Base-by-base conservation (phyloP, 2,113 vertebrate genomes). In the Apeltes quadracus region DNA sequence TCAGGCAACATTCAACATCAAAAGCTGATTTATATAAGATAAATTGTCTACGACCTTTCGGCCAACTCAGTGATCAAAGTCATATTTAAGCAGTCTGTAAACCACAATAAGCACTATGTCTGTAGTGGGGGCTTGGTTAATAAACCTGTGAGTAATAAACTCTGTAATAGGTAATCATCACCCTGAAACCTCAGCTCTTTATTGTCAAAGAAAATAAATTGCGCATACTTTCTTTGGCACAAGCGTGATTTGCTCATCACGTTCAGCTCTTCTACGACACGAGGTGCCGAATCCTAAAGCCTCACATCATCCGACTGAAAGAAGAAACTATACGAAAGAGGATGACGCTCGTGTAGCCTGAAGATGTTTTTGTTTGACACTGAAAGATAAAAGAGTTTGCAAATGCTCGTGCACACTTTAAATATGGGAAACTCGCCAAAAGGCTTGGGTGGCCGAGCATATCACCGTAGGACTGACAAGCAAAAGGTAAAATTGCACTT, bases 141-240 rank as follows among this genome's bases (percentile, higher is more conserved):
- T 56, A 65, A 78, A 82, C 27, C 7, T 38, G 3, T 15, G 18
- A 34, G 23, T 69, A 51, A 78, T 76, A 76, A 78, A 69, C 39
- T 27, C 23, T 66, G 34, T 43, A 3, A 32, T 56, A 71, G 68
- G 29, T 68, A 62, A 78, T 89, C 66, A 85, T 81, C 79, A 76
- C 39, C 61, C 63, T 44, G 29, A 46, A 55, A 57, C 51, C 74
- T 53, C 32, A 43, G 18, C 25, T 36, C 16, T 20, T 22, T 27
- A 20, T 44, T 18, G 15, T 48, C 57, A 58, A 25, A n/a, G 41
- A 32, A 9, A 3, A 11, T 1, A 16, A 50, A 4, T 10, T 38
- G n/a, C 12, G 18, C 4, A 23, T 2, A 18, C 13, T 38, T 46
- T 54, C 32, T 43, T 7, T 1, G 5, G 20, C 1, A 8, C 29